phyloP scores from a whole-genome alignment of 2,888 invertebrate species.

The Sarcophaga variegata region DNA sequence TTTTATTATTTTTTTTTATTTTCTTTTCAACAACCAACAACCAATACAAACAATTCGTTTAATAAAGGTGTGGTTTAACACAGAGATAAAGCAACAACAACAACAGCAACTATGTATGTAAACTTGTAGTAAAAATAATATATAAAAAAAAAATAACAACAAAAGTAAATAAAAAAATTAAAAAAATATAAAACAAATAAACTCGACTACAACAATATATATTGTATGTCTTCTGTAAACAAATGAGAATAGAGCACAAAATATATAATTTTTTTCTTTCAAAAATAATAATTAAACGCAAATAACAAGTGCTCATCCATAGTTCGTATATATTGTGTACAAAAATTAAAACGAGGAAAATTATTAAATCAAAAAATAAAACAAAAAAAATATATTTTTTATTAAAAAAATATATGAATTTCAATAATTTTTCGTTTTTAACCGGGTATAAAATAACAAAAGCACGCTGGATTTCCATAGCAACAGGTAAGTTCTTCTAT shows the following conservation, averaged over 20 bases:
- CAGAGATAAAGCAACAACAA: constrained; percentile 26
- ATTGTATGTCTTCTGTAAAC: constrained; percentile 25
- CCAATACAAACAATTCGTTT: constrained; percentile 63
- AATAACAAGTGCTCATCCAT: constrained; percentile 1
- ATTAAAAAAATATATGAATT: constrained; percentile 34
- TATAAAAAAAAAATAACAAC: constrained; percentile 9
- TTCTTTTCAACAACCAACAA: constrained; percentile 3
- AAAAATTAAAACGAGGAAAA: neutral
- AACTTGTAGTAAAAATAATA: constrained; percentile 7
- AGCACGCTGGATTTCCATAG: constrained; percentile 67
- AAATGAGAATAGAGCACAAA: constrained; percentile 67
- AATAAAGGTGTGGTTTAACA: constrained; percentile 76
- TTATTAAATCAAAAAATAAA: neutral
- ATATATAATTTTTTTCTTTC: constrained; percentile 1
- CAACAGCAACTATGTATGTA: neutral
- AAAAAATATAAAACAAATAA: constrained; percentile 50
- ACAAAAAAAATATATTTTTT: neutral
- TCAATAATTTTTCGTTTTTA: constrained; percentile 27
- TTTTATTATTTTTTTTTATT: constrained; percentile 19
- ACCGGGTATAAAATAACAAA: constrained; percentile 45
- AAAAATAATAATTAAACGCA: constrained; percentile 36
- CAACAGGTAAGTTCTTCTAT: constrained; percentile 60
- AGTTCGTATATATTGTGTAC: neutral
- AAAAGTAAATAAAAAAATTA: constrained; percentile 52
- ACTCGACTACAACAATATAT: constrained; percentile 37